Percentiles rank a stretch among this genome's conserved stretches.
Conservation (phyloP, 2,113 vertebrate genomes). For the Strix aluco region DNA sequence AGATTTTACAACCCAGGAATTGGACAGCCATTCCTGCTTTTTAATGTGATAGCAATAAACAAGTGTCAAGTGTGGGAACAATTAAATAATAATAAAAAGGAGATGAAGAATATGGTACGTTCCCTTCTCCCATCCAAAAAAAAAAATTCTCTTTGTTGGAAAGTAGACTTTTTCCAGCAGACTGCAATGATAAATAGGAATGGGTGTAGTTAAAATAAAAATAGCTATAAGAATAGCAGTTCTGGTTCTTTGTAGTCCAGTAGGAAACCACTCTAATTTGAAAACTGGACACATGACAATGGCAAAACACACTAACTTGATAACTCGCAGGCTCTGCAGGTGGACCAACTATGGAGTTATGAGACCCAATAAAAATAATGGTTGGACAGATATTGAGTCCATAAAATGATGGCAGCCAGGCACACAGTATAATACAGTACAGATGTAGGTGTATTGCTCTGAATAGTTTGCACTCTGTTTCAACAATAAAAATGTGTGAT, state of each 20-base stretch:
- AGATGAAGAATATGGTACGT: neutral
- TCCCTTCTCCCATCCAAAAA: neutral
- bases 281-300: conserved; percentile 39
- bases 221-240: neutral
- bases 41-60: conserved; percentile 5
- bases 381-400: conserved; percentile 53
- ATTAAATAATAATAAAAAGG: conserved; percentile 28
- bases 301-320: conserved; percentile 26
- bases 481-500: conserved; percentile 54
- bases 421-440: neutral
- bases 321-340: conserved; percentile 21
- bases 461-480: conserved; percentile 56
- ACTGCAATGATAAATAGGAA: neutral
- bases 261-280: conserved; percentile 13
- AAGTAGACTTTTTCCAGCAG: neutral
- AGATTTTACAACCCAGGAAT: neutral
- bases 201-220: conserved; percentile 32
- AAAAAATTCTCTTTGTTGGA: neutral
- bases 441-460: conserved; percentile 44
- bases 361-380: conserved; percentile 52
- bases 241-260: conserved; percentile 26
- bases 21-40: neutral
- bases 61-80: neutral
- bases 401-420: conserved; percentile 54
- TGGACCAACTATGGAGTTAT: conserved; percentile 32